phyloP scores from a whole-genome alignment of 2,888 invertebrate species.

The Agrypnus murinus region DNA sequence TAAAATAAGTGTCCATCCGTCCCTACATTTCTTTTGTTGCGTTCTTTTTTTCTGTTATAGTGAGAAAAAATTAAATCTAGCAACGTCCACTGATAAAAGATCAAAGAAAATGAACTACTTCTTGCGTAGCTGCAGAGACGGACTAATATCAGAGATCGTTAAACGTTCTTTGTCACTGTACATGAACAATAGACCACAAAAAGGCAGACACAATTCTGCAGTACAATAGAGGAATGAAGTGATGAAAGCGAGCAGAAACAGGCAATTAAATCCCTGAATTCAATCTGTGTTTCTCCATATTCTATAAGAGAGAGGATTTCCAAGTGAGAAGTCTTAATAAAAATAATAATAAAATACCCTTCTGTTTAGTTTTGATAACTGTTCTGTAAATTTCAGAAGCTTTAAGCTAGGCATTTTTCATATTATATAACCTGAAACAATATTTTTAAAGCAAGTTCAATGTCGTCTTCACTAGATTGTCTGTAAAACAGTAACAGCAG shows the following conservation, averaged over 20 bases:
- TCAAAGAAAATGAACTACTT: constrained; percentile 45
- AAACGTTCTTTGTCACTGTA: constrained; percentile 55
- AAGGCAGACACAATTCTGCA: constrained; percentile 50
- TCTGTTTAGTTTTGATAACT: no score
- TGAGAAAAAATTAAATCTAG: constrained; percentile 36
- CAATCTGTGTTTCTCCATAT: constrained; percentile 43
- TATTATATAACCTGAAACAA: not conserved
- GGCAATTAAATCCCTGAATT: constrained; percentile 55
- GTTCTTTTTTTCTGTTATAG: not conserved
- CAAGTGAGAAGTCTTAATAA: constrained; percentile 27
- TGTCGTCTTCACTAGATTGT: constrained; percentile 27
- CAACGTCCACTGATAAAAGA: constrained; percentile 41
- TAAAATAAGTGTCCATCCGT: constrained; percentile 12
- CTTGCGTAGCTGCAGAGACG: constrained; percentile 45
- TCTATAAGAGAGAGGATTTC: constrained; percentile 20
- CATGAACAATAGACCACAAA: constrained; percentile 55
- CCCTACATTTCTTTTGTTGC: not conserved
- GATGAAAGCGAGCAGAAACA: constrained; percentile 59
- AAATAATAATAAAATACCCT: no score
- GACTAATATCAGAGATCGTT: constrained; percentile 54
- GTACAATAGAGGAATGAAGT: constrained; percentile 57
- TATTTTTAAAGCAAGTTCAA: constrained; percentile 27
- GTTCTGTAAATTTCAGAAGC: not conserved
- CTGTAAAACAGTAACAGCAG: no score
- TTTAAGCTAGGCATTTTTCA: constrained; percentile 4